Evolutionary conservation across 2,113 vertebrate genomes (phyloP).

Genomic region (Bubo blakistoni): DNA sequence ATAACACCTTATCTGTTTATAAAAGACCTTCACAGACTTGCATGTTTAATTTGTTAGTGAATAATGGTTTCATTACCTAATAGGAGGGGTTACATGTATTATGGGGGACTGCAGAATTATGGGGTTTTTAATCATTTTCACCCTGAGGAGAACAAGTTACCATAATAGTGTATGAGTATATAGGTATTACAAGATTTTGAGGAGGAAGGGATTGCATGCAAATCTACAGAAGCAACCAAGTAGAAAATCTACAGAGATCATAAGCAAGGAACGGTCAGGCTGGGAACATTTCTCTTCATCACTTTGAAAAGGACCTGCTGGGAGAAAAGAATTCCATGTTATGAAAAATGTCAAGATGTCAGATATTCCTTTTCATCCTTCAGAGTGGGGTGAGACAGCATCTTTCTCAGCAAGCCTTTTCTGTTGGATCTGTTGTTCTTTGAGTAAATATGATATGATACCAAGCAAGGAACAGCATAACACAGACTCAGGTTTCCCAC

Average conservation of each 20-base stretch:
- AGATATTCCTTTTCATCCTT: background rate
- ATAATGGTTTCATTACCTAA: background rate
- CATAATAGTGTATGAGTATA: background rate
- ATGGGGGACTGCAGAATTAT: background rate
- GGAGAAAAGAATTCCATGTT: background rate
- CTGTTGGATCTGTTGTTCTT: background rate
- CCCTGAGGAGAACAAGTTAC: background rate
- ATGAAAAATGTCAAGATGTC: background rate
- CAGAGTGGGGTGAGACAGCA: background rate
- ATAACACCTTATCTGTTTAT: slow-evolving; percentile 3
- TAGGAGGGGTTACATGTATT: background rate
- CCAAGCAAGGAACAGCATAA: background rate
- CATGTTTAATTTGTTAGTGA: background rate
- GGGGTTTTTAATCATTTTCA: background rate
- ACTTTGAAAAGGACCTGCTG: background rate
- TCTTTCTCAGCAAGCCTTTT: background rate
- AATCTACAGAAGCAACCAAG: background rate
- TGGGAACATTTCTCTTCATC: background rate
- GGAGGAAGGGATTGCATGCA: background rate
- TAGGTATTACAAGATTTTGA: background rate
- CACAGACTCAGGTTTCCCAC: background rate
- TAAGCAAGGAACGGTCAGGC: background rate
- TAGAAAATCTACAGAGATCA: background rate
- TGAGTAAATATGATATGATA: background rate
- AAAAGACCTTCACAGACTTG: background rate